Evolutionary conservation across 2,113 vertebrate species (phyloP), one percentile per base, ranked within the genome.

Genomic region (Serinus canaria): DNA sequence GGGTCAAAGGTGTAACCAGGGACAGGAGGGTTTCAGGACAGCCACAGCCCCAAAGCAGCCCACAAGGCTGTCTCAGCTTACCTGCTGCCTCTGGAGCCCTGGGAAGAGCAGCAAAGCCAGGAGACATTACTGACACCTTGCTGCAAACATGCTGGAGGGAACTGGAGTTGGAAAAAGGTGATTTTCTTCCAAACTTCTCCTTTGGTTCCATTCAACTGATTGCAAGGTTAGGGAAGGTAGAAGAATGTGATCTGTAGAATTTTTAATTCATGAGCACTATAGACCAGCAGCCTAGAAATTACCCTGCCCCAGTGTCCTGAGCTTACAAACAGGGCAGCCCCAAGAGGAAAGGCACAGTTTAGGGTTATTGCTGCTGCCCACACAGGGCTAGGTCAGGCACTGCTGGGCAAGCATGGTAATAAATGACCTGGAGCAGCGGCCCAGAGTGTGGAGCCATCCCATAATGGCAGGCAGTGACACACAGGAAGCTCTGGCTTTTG

Each of bases 51-150:
- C 28, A 13, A 6, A n/a, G 31, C 35, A 31, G n/a, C 35, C 27
- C 25, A 6, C 31, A 58, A 30, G 30, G 43, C 9, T 10, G 1
- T 28, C 22, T 13, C 20, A 43, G 15, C 30, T 41, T 22, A 13
- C 37, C 30, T 53, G 17, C 25, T 53, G 55, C 60, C 13, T 22
- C 79, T n/a, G 24, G 24, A 35, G 31, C 13, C 12, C n/a, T 8
- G 6, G 44, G 16, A 72, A 31, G 10, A 33, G 23, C 24, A 79
- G 28, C 46, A 24, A 49, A 49, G n/a, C 31, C 25, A 53, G 3
- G 0, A 46, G 10, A 1, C 1, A 1, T 13, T 30, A 11, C 19
- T 27, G 2, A 85, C 18, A 35, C 19, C 49, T 27, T 52, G 33
- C 46, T 50, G 31, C 46, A 85, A 63, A 82, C 3, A 1, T 27